These are phyloP conservation scores for Maniola hyperantus DNA, from an alignment of 2,888 invertebrate genomes.

Conservation along the genomic window DNA sequence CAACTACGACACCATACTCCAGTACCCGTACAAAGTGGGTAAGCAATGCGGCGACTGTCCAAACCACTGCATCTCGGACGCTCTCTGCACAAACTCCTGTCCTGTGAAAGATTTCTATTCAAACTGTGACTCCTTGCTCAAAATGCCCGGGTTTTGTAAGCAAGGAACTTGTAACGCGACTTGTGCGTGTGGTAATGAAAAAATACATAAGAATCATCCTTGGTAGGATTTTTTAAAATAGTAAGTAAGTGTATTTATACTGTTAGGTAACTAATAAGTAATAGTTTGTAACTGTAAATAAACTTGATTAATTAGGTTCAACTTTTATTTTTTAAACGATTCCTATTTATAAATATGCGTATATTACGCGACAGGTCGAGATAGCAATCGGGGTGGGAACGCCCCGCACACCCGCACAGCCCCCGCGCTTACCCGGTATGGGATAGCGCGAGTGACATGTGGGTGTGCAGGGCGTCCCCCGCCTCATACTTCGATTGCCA, in stretches of 20 bases:
- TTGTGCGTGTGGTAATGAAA: constrained; percentile 85
- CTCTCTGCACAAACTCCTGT: constrained; percentile 89
- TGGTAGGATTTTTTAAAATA: constrained; percentile 43
- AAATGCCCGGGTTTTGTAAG: constrained; percentile 58
- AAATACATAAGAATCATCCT: constrained; percentile 55
- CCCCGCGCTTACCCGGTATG: too few species aligned
- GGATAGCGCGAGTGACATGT: too few species aligned
- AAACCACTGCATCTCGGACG: constrained; percentile 82
- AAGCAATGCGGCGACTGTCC: constrained; percentile 86
- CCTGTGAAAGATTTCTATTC: constrained; percentile 86
- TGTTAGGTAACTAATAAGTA: too few species aligned
- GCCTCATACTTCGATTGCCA: too few species aligned
- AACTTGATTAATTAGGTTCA: too few species aligned
- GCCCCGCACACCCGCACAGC: too few species aligned
- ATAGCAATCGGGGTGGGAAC: too few species aligned
- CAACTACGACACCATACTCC: constrained; percentile 84
- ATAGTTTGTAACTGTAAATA: too few species aligned
- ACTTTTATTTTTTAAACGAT: too few species aligned
- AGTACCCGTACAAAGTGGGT: constrained; percentile 87
- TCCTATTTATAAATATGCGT: too few species aligned
- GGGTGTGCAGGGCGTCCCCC: too few species aligned
- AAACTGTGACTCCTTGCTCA: constrained; percentile 86
- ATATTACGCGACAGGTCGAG: too few species aligned
- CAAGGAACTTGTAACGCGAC: constrained; percentile 88
- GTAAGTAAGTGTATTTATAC: not conserved